A percentile compares a stretch with the other conserved stretches of the same genome.
phyloP scores from a whole-genome alignment of 1,140 invertebrate species.

The Drosophila azteca region DNA sequence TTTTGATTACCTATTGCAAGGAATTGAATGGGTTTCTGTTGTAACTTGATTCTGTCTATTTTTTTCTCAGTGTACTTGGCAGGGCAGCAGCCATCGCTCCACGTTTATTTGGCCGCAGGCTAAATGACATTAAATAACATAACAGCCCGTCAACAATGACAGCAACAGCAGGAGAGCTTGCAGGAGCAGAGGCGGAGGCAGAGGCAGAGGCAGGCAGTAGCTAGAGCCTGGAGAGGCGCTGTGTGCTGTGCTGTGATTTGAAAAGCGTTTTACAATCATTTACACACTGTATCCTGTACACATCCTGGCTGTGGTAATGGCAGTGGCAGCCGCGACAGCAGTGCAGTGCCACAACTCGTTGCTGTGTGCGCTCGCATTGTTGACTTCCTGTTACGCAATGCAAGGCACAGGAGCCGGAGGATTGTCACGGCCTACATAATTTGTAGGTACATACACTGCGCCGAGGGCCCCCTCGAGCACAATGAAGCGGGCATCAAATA shows the following conservation, averaged over 20 bases:
- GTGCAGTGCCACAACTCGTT: conserved; percentile 39
- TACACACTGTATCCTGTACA: conserved; percentile 75
- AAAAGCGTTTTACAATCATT: conserved; percentile 80
- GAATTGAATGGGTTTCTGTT: no score
- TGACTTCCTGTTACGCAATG: conserved; percentile 73
- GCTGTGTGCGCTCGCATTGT: conserved; percentile 47
- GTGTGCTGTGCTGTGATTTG: conserved; percentile 56
- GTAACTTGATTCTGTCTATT: no score
- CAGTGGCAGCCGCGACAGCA: conserved; percentile 12
- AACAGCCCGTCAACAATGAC: conserved; percentile 46
- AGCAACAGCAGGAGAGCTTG: conserved; percentile 32
- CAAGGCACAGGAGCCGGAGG: conserved; percentile 1
- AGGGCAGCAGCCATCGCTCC: conserved; percentile 6
- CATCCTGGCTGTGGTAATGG: conserved; percentile 42
- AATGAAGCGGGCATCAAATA: conserved; percentile 74
- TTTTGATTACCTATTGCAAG: no score
- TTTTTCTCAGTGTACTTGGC: conserved; percentile 7
- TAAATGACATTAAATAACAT: conserved; percentile 78
- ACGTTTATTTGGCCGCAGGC: conserved; percentile 72
- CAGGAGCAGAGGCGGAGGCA: neutral
- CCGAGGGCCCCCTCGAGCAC: conserved; percentile 31
- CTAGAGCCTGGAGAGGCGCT: conserved; percentile 2
- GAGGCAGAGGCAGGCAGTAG: neutral
- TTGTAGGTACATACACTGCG: conserved; percentile 76
- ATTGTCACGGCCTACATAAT: conserved; percentile 62